Evolutionary conservation across 2,797 vertebrate genomes (phyloP).

Genomic region (Gorsachius magnificus): DNA sequence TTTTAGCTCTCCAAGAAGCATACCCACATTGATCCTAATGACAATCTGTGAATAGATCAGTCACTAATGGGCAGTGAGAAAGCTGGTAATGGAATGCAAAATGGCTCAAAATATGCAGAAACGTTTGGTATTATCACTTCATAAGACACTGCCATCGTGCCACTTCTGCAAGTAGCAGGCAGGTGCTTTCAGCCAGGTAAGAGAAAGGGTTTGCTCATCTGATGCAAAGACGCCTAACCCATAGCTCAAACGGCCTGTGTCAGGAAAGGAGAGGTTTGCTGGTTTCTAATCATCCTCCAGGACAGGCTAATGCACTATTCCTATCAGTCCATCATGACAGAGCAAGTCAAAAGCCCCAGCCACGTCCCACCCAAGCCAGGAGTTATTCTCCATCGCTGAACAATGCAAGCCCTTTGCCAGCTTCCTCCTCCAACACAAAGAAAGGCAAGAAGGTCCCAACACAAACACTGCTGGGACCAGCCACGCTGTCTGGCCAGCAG

Average conservation of each 20-base stretch:
- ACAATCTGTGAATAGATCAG: not conserved
- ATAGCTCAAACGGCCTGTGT: not conserved
- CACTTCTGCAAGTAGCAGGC: not conserved
- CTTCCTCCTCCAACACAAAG: constrained; percentile 42
- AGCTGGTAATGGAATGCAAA: not conserved
- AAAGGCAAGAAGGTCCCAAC: not conserved
- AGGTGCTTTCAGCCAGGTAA: not conserved
- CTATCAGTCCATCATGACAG: not conserved
- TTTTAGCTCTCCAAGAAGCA: not conserved
- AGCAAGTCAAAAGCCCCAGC: not conserved
- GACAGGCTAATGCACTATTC: not conserved
- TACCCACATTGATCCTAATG: not conserved
- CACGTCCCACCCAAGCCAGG: not conserved
- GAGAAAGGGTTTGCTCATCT: not conserved
- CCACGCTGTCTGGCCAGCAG: not conserved
- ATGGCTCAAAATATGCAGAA: not conserved
- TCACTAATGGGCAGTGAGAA: not conserved
- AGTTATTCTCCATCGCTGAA: not conserved
- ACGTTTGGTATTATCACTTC: not conserved
- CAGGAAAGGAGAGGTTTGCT: not conserved
- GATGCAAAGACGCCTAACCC: not conserved
- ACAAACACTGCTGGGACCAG: not conserved
- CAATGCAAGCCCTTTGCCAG: not conserved
- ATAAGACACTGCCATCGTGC: not conserved
- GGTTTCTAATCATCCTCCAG: not conserved